Conservation (phyloP, 2,888 invertebrate genomes). For the Eucriotettix oculatus region DNA sequence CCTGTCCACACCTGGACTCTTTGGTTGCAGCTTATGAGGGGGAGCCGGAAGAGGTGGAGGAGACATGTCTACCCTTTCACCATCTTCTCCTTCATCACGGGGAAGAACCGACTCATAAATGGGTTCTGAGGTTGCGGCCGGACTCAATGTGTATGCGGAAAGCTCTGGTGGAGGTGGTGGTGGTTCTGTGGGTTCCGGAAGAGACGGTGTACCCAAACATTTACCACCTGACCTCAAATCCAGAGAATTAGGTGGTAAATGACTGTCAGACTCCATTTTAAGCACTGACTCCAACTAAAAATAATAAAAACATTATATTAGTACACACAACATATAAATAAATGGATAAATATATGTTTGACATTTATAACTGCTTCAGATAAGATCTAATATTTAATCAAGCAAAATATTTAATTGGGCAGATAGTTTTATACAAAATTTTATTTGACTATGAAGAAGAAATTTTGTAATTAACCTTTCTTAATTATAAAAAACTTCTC, state of each 20-base stretch:
- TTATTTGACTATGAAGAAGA: too few relatives aligned
- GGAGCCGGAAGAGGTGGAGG: constrained; percentile 21
- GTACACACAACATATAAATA: too few relatives aligned
- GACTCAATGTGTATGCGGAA: constrained; percentile 24
- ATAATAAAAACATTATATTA: too few relatives aligned
- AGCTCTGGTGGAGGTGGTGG: constrained; percentile 48
- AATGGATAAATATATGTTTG: too few relatives aligned
- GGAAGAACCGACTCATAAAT: constrained; percentile 77
- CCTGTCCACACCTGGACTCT: constrained; percentile 24
- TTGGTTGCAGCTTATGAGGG: constrained; percentile 22
- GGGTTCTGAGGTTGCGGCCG: constrained; percentile 34
- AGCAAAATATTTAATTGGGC: too few relatives aligned
- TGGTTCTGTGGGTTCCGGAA: constrained; percentile 62
- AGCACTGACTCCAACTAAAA: constrained; percentile 40
- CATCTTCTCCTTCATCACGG: constrained; percentile 32
- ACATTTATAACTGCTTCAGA: too few relatives aligned
- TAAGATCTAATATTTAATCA: too few relatives aligned
- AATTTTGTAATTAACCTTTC: too few relatives aligned
- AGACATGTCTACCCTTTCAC: constrained; percentile 10
- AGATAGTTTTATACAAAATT: too few relatives aligned
- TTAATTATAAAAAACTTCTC: too few relatives aligned
- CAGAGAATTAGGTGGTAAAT: too few relatives aligned
- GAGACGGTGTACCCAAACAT: constrained; percentile 36
- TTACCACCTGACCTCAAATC: too few relatives aligned
- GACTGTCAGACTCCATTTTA: constrained; percentile 32